A percentile compares a stretch with the other conserved stretches of the same genome.
phyloP scores from a whole-genome alignment of 2,113 vertebrate species.

The Oostethus manadensis region DNA sequence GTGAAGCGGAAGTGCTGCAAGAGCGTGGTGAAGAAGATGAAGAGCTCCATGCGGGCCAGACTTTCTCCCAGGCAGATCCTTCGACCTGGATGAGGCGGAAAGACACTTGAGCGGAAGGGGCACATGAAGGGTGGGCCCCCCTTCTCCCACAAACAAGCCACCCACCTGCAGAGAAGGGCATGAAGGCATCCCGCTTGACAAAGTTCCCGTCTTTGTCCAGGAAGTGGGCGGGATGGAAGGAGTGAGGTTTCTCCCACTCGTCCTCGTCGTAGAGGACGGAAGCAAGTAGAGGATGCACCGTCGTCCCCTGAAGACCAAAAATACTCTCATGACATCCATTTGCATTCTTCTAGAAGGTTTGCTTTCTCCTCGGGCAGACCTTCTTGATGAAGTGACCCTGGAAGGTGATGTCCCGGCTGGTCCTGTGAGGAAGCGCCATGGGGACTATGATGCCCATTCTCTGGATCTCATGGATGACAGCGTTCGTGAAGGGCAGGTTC shows the following conservation, averaged over 20 bases:
- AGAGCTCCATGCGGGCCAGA: constrained; percentile 77
- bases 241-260: constrained; percentile 10
- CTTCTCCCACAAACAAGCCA: no score
- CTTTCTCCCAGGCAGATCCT: constrained; percentile 70
- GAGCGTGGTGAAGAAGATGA: constrained; percentile 73
- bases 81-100: constrained; percentile 60
- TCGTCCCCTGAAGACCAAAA: constrained; percentile 5
- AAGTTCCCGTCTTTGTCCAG: constrained; percentile 18
- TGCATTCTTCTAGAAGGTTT: neutral
- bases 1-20: constrained; percentile 72
- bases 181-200: constrained; percentile 12
- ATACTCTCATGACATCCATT: no score
- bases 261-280: constrained; percentile 10
- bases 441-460: constrained; percentile 30
- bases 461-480: constrained; percentile 46
- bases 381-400: constrained; percentile 43
- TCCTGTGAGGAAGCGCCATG: constrained; percentile 15
- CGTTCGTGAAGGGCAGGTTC: constrained; percentile 33
- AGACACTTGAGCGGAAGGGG: neutral
- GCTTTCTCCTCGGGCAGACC: constrained; percentile 7
- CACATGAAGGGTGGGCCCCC: neutral
- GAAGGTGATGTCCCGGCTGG: constrained; percentile 29
- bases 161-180: constrained; percentile 18
- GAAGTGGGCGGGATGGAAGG: constrained; percentile 14
- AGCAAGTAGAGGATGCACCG: constrained; percentile 1